Evolutionary conservation across 2,888 invertebrate genomes (phyloP).

Genomic region (Mechanitis mazaeus): DNA sequence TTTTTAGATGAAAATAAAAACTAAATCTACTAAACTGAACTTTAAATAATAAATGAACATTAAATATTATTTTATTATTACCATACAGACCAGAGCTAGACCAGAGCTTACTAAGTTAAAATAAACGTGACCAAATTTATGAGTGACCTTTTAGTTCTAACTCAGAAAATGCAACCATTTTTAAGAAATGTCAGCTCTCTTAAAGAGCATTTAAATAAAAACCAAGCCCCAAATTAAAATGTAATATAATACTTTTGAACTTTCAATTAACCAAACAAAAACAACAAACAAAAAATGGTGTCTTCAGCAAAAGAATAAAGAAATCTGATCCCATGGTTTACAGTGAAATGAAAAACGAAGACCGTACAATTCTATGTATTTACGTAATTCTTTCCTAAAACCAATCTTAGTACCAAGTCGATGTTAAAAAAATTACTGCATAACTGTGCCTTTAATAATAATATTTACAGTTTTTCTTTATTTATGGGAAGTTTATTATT

Average conservation of each 20-base stretch:
- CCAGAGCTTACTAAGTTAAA: not conserved
- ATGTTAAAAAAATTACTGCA: conserved; percentile 4
- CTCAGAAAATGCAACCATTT: not conserved
- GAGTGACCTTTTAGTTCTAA: not conserved
- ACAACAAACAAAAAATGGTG: conserved; percentile 5
- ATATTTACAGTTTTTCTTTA: too few relatives aligned
- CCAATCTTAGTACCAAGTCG: conserved; percentile 43
- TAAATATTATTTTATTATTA: too few relatives aligned
- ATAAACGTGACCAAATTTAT: not conserved
- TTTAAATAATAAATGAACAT: too few relatives aligned
- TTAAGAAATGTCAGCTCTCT: not conserved
- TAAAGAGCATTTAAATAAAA: not conserved
- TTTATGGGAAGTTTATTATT: too few relatives aligned
- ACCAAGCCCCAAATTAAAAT: too few relatives aligned
- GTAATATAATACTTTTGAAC: too few relatives aligned
- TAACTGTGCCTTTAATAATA: too few relatives aligned
- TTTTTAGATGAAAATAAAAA: not conserved
- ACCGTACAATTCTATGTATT: conserved; percentile 49
- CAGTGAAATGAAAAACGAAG: conserved; percentile 44
- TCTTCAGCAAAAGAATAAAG: conserved; percentile 39
- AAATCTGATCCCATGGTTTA: conserved; percentile 56
- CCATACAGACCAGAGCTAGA: too few relatives aligned
- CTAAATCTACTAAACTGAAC: not conserved
- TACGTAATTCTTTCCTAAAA: conserved; percentile 62
- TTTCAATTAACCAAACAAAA: not conserved